A percentile compares a stretch with the other conserved stretches of the same genome.
These are phyloP conservation scores for Maniola hyperantus DNA, from an alignment of 2,888 invertebrate species.

Conservation along the genomic window DNA sequence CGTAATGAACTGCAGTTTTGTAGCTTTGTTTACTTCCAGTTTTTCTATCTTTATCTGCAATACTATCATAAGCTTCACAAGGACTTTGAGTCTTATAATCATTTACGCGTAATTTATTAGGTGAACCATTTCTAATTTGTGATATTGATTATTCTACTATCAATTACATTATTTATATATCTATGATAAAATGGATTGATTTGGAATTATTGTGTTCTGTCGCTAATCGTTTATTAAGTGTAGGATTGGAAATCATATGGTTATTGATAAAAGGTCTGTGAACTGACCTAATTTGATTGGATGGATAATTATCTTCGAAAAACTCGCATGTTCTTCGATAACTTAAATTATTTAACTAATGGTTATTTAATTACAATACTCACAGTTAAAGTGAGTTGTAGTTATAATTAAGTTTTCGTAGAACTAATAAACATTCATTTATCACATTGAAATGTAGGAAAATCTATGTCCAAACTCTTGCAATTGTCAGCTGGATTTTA, in stretches of 20 bases:
- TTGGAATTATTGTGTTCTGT: neutral
- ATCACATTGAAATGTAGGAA: neutral
- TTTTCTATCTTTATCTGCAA: neutral
- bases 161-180: no score
- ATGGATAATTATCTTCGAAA: constrained; percentile 4
- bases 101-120: no score
- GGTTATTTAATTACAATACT: neutral
- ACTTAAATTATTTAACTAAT: neutral
- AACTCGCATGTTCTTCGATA: neutral
- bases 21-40: constrained; percentile 6
- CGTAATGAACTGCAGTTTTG: constrained; percentile 21
- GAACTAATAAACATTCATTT: neutral
- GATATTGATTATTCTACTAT: no score
- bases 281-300: constrained; percentile 1
- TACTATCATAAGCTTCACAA: neutral
- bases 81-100: neutral
- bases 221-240: neutral
- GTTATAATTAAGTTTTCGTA: neutral
- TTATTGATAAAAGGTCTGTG: constrained; percentile 2
- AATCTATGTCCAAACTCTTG: neutral
- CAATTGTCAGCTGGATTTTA: neutral
- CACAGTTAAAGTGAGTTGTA: neutral
- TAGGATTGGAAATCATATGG: neutral
- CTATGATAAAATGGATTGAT: no score
- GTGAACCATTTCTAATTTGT: no score